phyloP scores from a whole-genome alignment of 2,888 invertebrate species.

The Tolmerus cingulatus region DNA sequence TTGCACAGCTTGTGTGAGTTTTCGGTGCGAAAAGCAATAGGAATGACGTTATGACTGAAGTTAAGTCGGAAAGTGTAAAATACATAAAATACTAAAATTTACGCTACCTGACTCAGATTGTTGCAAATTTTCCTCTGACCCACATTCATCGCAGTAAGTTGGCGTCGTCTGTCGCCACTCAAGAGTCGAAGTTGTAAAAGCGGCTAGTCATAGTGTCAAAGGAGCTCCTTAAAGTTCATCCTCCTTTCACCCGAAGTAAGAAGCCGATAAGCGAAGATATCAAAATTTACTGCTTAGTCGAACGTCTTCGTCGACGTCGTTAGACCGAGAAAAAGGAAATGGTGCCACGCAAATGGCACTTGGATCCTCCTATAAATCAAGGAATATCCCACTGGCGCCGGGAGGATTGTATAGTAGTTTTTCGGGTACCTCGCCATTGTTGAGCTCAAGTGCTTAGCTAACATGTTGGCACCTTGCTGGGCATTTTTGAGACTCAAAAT shows the following conservation, averaged over 20 bases:
- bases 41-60: background rate
- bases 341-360: background rate
- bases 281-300: background rate
- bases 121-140: background rate
- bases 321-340: background rate
- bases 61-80: background rate
- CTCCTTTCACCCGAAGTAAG: background rate
- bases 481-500: background rate
- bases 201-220: background rate
- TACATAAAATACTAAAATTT: background rate
- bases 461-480: slow-evolving; percentile 19
- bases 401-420: background rate
- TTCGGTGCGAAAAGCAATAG: background rate
- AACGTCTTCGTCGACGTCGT: background rate
- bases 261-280: background rate
- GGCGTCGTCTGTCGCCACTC: background rate
- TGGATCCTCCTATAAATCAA: background rate
- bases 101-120: background rate
- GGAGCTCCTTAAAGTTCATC: background rate
- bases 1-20: background rate
- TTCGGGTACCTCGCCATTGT: background rate
- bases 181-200: background rate
- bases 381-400: background rate
- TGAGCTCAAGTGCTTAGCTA: background rate
- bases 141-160: background rate